phyloP scores from a whole-genome alignment of 2,888 invertebrate species.

The Lagria hirta region DNA sequence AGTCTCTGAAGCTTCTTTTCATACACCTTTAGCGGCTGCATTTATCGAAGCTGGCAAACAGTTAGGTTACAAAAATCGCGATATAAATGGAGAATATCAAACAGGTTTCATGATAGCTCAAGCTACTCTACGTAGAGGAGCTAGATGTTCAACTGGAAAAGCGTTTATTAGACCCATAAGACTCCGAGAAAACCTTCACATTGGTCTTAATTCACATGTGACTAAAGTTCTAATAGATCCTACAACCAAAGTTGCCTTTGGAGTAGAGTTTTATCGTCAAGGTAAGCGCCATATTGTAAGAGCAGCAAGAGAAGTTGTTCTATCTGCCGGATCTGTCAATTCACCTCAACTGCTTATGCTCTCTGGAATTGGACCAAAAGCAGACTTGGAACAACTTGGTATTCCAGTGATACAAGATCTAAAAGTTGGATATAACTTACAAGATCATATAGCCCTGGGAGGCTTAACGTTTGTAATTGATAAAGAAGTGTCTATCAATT shows the following conservation, averaged over 20 bases:
- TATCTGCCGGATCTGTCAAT: constrained; percentile 90
- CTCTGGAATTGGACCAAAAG: constrained; percentile 81
- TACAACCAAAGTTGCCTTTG: constrained; percentile 73
- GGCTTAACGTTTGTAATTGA: constrained; percentile 82
- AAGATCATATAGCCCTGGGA: constrained; percentile 86
- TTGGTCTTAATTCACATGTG: constrained; percentile 80
- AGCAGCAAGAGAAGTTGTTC: constrained; percentile 81
- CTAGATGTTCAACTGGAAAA: constrained; percentile 85
- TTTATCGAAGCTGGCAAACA: constrained; percentile 76
- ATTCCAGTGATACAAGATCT: constrained; percentile 81
- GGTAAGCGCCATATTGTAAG: constrained; percentile 71
- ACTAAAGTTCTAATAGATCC: constrained; percentile 75
- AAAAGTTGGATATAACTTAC: constrained; percentile 82
- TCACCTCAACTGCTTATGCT: constrained; percentile 93
- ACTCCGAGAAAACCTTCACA: constrained; percentile 78
- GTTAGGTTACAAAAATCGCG: constrained; percentile 78
- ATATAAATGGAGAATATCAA: constrained; percentile 84
- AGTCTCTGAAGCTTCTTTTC: constrained; percentile 83
- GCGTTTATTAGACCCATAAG: constrained; percentile 82
- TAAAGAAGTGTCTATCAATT: constrained; percentile 75
- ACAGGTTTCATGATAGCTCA: constrained; percentile 90
- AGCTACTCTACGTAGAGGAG: constrained; percentile 74
- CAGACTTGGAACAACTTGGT: constrained; percentile 69
- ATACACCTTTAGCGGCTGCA: constrained; percentile 76
- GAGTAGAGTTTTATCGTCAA: constrained; percentile 78